Base-by-base conservation (phyloP, 2,797 vertebrate species). In the Podargus strigoides region DNA sequence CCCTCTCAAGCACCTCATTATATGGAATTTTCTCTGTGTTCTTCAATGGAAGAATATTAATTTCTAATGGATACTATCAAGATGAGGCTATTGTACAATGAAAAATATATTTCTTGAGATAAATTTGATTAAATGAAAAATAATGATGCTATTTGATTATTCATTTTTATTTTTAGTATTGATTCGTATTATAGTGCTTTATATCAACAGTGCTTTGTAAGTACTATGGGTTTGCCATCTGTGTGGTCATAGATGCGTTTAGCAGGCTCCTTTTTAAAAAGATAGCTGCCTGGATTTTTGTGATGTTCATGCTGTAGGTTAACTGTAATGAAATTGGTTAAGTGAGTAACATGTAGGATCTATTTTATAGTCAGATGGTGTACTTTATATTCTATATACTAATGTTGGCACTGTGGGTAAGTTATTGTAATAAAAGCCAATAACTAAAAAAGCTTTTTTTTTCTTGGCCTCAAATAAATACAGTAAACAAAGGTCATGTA, bases 281-380 rank as follows among this genome's bases (percentile, higher is more conserved):
- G 63, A 11, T 59, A 44, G 55, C 34, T 67, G n/a, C 67, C 93
- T 89, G 78, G 58, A 62, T 53, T 93, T 89, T 34, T 87, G 50
- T 60, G 47, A n/a, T 75, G 30, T 23, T 58, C 6, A 14, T 81
- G 55, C 12, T 89, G 32, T 30, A 55, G 78, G 47, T 62, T 6
- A 66, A 41, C 37, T 88, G 19, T 52, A 88, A 75, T 53, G 27
- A 92, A 87, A 32, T 53, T 22, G 36, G 22, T 79, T 93, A 70
- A 91, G 50, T 80, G 58, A 76, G 82, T 79, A 91, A 75, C 39
- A 28, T 20, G 14, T 44, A 87, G 64, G 82, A 87, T 86, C 82
- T 77, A 26, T 86, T 88, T 95, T 85, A 90, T 47, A 84, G 53
- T 8, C 90, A 97, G 91, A 95, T 92, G 81, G 93, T 75, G 86